phyloP scores from a whole-genome alignment of 2,888 invertebrate species.

The Campoplex nolae region DNA sequence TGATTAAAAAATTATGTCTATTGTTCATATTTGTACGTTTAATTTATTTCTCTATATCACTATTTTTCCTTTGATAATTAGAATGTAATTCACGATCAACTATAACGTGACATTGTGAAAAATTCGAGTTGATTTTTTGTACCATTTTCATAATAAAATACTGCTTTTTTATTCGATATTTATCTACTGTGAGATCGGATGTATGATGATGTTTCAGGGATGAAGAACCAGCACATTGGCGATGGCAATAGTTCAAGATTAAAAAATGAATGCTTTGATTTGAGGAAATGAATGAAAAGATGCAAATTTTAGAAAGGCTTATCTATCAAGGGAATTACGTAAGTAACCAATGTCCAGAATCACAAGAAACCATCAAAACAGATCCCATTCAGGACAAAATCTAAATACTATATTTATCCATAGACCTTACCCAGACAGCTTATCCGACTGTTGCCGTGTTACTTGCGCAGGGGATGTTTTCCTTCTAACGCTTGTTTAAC shows the following conservation, averaged over 20 bases:
- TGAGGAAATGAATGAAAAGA: neutral
- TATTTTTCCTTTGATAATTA: neutral
- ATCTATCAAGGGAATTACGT: neutral
- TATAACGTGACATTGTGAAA: neutral
- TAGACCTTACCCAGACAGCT: conserved; percentile 82
- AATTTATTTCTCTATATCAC: neutral
- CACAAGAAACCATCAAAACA: conserved; percentile 1
- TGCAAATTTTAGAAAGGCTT: neutral
- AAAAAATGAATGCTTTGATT: neutral
- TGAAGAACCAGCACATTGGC: neutral
- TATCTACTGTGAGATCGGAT: neutral
- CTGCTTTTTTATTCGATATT: neutral
- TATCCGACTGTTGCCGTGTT: conserved; percentile 81
- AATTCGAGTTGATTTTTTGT: neutral
- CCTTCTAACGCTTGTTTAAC: conserved; percentile 88
- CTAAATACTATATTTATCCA: conserved; percentile 49
- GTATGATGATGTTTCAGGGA: neutral
- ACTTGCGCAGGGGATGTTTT: conserved; percentile 89
- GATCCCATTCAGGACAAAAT: conserved; percentile 2
- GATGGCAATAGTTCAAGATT: neutral
- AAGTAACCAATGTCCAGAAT: neutral
- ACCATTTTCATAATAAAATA: neutral
- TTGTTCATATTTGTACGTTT: neutral
- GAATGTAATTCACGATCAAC: neutral
- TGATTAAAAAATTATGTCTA: neutral